Evolutionary conservation across 2,888 invertebrate genomes (phyloP).

Genomic region (Drosophila anomelani): DNA sequence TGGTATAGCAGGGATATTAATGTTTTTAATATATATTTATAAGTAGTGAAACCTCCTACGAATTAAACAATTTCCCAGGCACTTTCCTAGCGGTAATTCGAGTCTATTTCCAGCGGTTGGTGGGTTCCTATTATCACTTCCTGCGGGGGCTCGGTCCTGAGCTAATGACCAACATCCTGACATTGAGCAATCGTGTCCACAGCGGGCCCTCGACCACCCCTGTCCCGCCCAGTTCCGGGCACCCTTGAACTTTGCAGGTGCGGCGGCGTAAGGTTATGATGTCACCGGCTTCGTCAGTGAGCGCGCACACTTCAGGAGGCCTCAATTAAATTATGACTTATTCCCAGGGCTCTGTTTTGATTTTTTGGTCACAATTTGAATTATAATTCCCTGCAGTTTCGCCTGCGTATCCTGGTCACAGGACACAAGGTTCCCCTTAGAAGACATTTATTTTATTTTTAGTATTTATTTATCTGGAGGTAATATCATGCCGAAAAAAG

Average conservation of each 20-base stretch:
- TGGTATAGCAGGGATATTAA: not conserved
- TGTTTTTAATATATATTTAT: no score
- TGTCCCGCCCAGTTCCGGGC: no score
- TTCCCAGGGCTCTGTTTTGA: not conserved
- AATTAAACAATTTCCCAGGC: not conserved
- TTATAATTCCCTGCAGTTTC: no score
- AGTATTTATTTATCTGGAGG: not conserved
- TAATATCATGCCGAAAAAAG: not conserved
- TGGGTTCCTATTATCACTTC: slow-evolving; percentile 1
- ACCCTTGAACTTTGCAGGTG: slow-evolving; percentile 35
- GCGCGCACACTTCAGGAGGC: slow-evolving; percentile 1
- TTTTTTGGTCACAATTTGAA: not conserved
- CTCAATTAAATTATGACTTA: slow-evolving; percentile 14
- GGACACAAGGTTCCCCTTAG: no score
- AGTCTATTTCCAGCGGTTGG: not conserved
- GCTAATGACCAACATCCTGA: slow-evolving; percentile 41
- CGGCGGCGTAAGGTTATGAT: slow-evolving; percentile 19
- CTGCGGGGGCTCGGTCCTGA: not conserved
- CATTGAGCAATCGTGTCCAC: slow-evolving; percentile 29
- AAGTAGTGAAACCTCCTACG: not conserved
- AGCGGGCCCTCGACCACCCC: slow-evolving; percentile 1
- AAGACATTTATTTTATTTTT: no score
- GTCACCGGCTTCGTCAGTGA: slow-evolving; percentile 10
- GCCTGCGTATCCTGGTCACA: no score
- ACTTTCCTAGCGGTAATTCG: slow-evolving; percentile 4